phyloP scores from a whole-genome alignment of 2,113 vertebrate species.

The Bettongia penicillata region DNA sequence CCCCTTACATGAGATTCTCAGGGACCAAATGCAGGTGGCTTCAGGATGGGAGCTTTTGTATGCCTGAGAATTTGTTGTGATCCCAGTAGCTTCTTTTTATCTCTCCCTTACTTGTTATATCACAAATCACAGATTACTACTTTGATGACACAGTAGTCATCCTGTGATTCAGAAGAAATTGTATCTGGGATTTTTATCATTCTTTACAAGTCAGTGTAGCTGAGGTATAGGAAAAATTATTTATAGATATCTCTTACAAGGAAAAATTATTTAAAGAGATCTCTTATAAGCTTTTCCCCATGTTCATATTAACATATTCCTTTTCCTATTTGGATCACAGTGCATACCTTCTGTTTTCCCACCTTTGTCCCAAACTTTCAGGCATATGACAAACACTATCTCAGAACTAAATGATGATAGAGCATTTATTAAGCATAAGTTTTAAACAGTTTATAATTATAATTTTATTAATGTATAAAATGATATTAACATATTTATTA shows the following conservation, averaged over 20 bases:
- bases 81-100: constrained; percentile 30
- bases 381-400: too few species aligned
- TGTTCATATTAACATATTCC: constrained; percentile 19
- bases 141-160: background rate
- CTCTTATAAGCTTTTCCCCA: constrained; percentile 7
- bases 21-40: background rate
- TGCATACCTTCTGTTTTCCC: background rate
- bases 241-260: too few species aligned
- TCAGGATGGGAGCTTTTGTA: background rate
- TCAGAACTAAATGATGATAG: too few species aligned
- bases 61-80: background rate
- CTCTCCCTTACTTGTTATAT: constrained; percentile 8
- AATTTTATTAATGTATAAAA: too few species aligned
- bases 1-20: background rate
- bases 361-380: background rate
- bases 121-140: constrained; percentile 3
- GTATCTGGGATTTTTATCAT: background rate
- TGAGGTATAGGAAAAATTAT: background rate
- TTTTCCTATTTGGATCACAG: constrained; percentile 10
- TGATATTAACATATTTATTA: too few species aligned
- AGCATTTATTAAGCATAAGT: too few species aligned
- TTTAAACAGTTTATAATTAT: too few species aligned
- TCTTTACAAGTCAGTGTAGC: background rate
- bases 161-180: constrained; percentile 32
- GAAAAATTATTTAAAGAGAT: background rate